These are phyloP conservation scores for Cheilinus undulatus DNA, from an alignment of 2,113 vertebrate genomes.

Conservation along the genomic window DNA sequence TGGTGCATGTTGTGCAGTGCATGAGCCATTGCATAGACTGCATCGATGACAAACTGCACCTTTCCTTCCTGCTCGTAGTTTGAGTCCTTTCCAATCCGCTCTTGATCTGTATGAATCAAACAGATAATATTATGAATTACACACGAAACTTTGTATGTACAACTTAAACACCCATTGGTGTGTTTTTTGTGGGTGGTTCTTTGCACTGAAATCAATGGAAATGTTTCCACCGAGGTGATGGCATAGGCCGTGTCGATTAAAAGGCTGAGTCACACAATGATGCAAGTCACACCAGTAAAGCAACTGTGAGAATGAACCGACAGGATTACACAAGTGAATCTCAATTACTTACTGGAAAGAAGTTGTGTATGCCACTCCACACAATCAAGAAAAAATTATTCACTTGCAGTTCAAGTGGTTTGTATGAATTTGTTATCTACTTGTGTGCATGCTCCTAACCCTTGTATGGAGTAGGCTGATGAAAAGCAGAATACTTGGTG, in stretches of 20 bases:
- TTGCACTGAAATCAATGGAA: neutral
- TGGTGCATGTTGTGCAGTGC: constrained; percentile 96
- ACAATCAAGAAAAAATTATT: constrained; percentile 45
- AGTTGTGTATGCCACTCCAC: constrained; percentile 14
- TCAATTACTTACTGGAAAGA: constrained; percentile 17
- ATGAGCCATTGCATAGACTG: constrained; percentile 96
- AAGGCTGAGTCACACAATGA: constrained; percentile 3
- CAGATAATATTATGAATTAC: constrained; percentile 13
- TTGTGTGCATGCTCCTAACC: constrained; percentile 18
- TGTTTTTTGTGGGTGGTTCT: neutral
- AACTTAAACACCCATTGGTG: neutral
- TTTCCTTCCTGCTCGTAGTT: constrained; percentile 97
- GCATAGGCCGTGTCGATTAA: constrained; percentile 13
- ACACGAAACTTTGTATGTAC: neutral
- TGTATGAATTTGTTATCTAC: constrained; percentile 34
- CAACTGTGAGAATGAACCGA: constrained; percentile 14
- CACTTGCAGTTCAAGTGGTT: constrained; percentile 27
- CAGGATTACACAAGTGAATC: constrained; percentile 30
- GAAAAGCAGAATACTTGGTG: constrained; percentile 20
- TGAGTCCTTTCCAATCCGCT: constrained; percentile 95
- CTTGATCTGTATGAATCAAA: constrained; percentile 87
- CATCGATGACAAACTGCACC: constrained; percentile 97
- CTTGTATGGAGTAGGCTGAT: constrained; percentile 28
- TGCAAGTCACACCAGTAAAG: constrained; percentile 25
- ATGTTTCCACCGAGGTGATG: neutral